Evolutionary conservation across 2,888 invertebrate species (phyloP).

Genomic region (Ligdia adustata): DNA sequence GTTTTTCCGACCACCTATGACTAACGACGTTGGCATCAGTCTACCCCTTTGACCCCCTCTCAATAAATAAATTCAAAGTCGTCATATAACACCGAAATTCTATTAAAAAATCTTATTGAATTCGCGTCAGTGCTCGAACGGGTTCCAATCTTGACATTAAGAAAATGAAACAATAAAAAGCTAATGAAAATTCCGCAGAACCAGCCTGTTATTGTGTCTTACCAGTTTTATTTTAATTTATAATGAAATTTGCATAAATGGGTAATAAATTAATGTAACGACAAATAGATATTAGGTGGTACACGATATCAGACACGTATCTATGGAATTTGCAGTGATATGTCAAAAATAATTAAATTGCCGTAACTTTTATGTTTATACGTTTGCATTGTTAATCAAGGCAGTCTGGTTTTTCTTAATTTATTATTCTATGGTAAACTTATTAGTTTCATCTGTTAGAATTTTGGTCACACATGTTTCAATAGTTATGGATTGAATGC

Average conservation of each 20-base stretch:
- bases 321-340: slow-evolving; percentile 54
- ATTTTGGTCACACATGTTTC: background rate
- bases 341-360: slow-evolving; percentile 24
- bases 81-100: slow-evolving; percentile 28
- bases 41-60: slow-evolving; percentile 30
- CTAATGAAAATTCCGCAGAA: slow-evolving; percentile 75
- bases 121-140: slow-evolving; percentile 25
- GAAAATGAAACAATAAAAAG: slow-evolving; percentile 69
- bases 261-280: slow-evolving; percentile 73
- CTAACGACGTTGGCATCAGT: slow-evolving; percentile 23
- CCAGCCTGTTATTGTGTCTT: slow-evolving; percentile 62
- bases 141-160: slow-evolving; percentile 47
- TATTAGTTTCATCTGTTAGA: background rate
- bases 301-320: slow-evolving; percentile 52
- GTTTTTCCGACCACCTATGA: slow-evolving; percentile 22
- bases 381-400: slow-evolving; percentile 21
- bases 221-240: slow-evolving; percentile 56
- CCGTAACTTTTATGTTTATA: slow-evolving; percentile 20
- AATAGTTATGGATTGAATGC: too few relatives aligned
- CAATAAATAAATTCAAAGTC: slow-evolving; percentile 30
- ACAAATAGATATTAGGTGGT: slow-evolving; percentile 75
- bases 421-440: background rate
- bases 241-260: slow-evolving; percentile 65
- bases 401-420: slow-evolving; percentile 20
- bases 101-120: slow-evolving; percentile 31